Conservation (phyloP, 1,140 invertebrate genomes). For the Drosophila subpulchrella region DNA sequence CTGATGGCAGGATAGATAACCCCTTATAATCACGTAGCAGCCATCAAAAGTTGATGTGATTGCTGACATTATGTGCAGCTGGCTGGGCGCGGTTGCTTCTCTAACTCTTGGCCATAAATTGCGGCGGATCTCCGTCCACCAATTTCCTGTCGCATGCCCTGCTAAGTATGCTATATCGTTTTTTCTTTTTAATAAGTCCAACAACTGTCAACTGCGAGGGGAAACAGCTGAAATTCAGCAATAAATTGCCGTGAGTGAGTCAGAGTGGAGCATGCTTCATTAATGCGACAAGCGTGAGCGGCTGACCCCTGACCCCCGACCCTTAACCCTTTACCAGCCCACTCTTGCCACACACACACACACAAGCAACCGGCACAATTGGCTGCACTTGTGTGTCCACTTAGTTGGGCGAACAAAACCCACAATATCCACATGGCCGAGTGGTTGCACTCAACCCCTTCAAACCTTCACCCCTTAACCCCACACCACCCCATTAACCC, state of each 20-base stretch:
- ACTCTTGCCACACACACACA: background rate
- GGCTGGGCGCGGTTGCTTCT: slow-evolving; percentile 21
- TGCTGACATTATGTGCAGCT: slow-evolving; percentile 61
- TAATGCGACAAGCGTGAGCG: slow-evolving; percentile 57
- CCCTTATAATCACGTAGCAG: slow-evolving; percentile 32
- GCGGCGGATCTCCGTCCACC: slow-evolving; percentile 5
- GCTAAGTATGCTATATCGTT: slow-evolving; percentile 36
- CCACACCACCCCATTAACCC: background rate
- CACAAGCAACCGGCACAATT: slow-evolving; percentile 57
- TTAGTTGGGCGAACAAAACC: slow-evolving; percentile 47
- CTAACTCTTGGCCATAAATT: slow-evolving; percentile 54
- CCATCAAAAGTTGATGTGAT: slow-evolving; percentile 43
- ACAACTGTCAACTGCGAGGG: slow-evolving; percentile 48
- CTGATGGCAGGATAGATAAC: slow-evolving; percentile 10
- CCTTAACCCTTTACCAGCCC: background rate
- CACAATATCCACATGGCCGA: slow-evolving; percentile 50
- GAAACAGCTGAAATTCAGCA: slow-evolving; percentile 51
- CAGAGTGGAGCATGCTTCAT: slow-evolving; percentile 53
- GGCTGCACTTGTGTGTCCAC: slow-evolving; percentile 64
- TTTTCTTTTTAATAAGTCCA: slow-evolving; percentile 55
- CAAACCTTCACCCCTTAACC: background rate
- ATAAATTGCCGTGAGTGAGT: slow-evolving; percentile 60
- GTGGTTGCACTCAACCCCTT: slow-evolving; percentile 16
- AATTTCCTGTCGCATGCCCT: slow-evolving; percentile 27
- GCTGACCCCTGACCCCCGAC: background rate